Base-by-base conservation (phyloP, 2,888 invertebrate species). In the Dasypogon diadema region DNA sequence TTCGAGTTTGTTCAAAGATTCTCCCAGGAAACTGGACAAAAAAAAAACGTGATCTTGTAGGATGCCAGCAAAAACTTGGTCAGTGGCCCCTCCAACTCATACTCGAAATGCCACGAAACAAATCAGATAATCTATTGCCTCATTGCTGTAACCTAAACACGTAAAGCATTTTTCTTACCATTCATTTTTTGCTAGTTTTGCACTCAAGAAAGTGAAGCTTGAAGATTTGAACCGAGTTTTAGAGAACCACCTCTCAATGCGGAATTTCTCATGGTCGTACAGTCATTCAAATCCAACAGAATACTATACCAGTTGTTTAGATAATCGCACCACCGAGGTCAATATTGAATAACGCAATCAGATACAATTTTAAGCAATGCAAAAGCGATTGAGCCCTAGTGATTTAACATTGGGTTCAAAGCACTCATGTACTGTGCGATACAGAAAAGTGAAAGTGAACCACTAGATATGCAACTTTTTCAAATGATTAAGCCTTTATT, bases 291-390 rank as follows among this genome's bases (percentile, higher is more conserved):
- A n/a, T n/a, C n/a, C n/a, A n/a, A n/a, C n/a, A n/a, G 16, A 21
- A n/a, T 16, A 14, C 4, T 21, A 37, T 30, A 34, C 16, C 24
- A 37, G 12, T 26, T 30, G 2, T 42, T 42, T 3, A 42, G n/a
- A 12, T 12, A 42, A 42, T 12, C 5, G n/a, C 2, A 42, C n/a
- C 22, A 42, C 18, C 60, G 63, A 60, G 34, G 74, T 55, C 48
- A 34, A 46, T 22, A 30, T 37, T 34, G 21, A 48, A 56, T 48
- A 74, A 56, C 60, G 74, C 60, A 63, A 63, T 60, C 74, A 74
- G 74, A 74, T 74, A 74, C 74, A 74, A 74, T 74, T 74, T 74
- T 74, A 58, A 22, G 74, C 54, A 74, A 46, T 24, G 30, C n/a
- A n/a, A n/a, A n/a, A n/a, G 37, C 74, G 54, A 58, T 48, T 21